Conservation (phyloP, 2,113 vertebrate genomes). For the Mystacornis crossleyi region DNA sequence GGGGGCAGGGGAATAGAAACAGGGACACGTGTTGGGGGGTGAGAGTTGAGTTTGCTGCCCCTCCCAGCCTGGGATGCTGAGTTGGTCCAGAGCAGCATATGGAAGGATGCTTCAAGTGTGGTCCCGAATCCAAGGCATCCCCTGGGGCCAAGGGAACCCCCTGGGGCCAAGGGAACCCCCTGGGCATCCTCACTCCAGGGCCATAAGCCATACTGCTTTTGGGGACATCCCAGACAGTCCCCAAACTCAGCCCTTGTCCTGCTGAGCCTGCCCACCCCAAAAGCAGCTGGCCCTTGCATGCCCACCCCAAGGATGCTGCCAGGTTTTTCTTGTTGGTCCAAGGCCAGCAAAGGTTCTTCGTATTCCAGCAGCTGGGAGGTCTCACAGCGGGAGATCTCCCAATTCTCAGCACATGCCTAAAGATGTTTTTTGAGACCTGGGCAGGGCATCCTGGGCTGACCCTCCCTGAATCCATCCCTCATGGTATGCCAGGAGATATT, state of each 20-base stretch:
- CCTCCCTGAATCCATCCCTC: not conserved
- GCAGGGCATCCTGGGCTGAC: not conserved
- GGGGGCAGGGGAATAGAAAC: not conserved
- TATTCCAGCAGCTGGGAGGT: not conserved
- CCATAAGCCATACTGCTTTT: not conserved
- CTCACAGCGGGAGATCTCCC: not conserved
- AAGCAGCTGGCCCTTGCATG: fast-evolving
- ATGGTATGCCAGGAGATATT: fast-evolving
- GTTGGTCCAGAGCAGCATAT: not conserved
- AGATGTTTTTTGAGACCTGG: not conserved
- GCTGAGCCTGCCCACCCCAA: not conserved
- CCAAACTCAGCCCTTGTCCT: not conserved
- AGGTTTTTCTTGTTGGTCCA: not conserved
- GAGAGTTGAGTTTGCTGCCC: fast-evolving
- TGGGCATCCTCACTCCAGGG: not conserved
- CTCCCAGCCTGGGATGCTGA: not conserved
- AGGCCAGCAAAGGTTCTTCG: not conserved
- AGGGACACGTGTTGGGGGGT: fast-evolving
- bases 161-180: no score
- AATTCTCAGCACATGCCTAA: not conserved
- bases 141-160: no score
- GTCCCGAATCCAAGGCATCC: not conserved
- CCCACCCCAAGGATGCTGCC: not conserved
- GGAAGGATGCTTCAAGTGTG: not conserved
- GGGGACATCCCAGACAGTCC: not conserved